Percentiles rank a stretch among this genome's conserved stretches.
Conservation (phyloP, 1,140 invertebrate species). For the Delia radicum region DNA sequence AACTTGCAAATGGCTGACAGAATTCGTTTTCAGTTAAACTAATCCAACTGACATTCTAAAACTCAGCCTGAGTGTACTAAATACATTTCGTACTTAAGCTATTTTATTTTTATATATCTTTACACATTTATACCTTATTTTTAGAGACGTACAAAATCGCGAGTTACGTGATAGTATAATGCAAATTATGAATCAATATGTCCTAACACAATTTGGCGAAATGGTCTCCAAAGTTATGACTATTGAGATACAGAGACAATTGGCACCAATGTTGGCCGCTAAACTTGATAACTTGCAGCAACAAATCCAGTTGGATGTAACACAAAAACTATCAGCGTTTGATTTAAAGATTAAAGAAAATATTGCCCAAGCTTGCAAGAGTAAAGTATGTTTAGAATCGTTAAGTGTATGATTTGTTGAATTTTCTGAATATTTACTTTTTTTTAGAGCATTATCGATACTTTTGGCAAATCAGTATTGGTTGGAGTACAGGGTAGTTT, state of each 20-base stretch:
- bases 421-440: too few species aligned
- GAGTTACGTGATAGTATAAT: constrained; percentile 58
- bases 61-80: too few species aligned
- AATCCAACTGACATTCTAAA: too few species aligned
- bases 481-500: constrained; percentile 59
- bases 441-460: constrained; percentile 69
- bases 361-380: constrained; percentile 73
- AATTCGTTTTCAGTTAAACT: too few species aligned
- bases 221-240: constrained; percentile 56
- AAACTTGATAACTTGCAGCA: constrained; percentile 68
- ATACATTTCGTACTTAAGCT: too few species aligned
- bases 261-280: constrained; percentile 60
- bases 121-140: too few species aligned
- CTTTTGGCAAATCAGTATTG: constrained; percentile 65
- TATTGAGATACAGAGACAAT: constrained; percentile 54
- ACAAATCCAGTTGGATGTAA: constrained; percentile 69
- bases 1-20: too few species aligned
- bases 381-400: constrained; percentile 61
- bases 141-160: constrained; percentile 50
- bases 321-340: constrained; percentile 68
- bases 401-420: too few species aligned
- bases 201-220: constrained; percentile 56
- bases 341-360: constrained; percentile 77
- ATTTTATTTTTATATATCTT: too few species aligned
- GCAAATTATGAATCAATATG: constrained; percentile 52